These are phyloP conservation scores for Malurus leucopterus DNA, from an alignment of 2,797 vertebrate species.

Conservation along the genomic window DNA sequence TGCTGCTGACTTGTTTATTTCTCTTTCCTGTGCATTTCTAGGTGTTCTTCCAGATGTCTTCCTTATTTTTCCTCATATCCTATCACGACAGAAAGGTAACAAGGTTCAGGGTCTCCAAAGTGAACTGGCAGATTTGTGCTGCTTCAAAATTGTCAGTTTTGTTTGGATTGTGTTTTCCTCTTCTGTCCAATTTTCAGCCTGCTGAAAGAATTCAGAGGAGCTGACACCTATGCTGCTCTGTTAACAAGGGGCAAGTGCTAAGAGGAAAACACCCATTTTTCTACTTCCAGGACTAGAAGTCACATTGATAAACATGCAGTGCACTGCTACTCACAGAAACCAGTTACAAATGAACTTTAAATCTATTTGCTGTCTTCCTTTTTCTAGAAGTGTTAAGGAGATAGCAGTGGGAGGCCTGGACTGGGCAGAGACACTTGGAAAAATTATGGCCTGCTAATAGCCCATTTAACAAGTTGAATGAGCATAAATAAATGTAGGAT, in stretches of 20 bases:
- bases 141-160: not conserved
- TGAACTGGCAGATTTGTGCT: not conserved
- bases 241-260: not conserved
- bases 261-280: not conserved
- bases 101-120: not conserved
- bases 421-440: not conserved
- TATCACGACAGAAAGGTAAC: not conserved
- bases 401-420: not conserved
- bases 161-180: not conserved
- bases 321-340: not conserved
- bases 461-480: slow-evolving; percentile 4
- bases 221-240: not conserved
- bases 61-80: not conserved
- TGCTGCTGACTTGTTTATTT: not conserved
- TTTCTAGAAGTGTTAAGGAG: not conserved
- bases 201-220: not conserved
- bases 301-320: not conserved
- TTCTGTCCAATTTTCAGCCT: not conserved
- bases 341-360: not conserved
- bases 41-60: not conserved
- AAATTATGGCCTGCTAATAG: slow-evolving; percentile 5
- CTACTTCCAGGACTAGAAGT: not conserved
- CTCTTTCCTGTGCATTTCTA: not conserved
- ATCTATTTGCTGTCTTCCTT: not conserved
- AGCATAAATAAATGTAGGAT: not conserved